phyloP scores from a whole-genome alignment of 2,797 vertebrate species.

The Paratrypauchen microcephalus region DNA sequence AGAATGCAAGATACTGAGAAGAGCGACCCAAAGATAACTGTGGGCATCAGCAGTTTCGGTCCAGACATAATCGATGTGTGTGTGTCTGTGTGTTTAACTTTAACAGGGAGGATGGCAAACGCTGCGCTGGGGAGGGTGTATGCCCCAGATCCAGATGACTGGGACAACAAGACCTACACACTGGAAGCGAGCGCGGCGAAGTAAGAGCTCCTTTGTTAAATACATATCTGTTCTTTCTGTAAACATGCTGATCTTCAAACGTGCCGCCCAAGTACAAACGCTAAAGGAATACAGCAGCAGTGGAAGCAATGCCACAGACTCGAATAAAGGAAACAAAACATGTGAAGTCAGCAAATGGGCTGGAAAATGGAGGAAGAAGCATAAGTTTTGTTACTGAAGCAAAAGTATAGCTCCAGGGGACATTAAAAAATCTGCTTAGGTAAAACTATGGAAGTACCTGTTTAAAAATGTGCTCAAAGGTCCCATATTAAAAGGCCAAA shows the following conservation, averaged over 20 bases:
- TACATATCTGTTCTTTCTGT: conserved; percentile 18
- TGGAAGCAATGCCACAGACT: conserved; percentile 30
- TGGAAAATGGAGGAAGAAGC: background rate
- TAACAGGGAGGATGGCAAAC: conserved; percentile 82
- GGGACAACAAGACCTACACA: conserved; percentile 93
- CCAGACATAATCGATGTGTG: conserved; percentile 56
- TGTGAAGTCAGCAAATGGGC: conserved; percentile 28
- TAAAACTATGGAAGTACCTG: too few species aligned
- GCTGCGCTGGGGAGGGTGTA: conserved; percentile 85
- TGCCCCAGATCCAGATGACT: conserved; percentile 89
- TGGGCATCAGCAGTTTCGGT: conserved; percentile 70
- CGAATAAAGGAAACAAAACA: conserved; percentile 32
- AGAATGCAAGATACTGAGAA: conserved; percentile 74
- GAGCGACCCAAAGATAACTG: conserved; percentile 68
- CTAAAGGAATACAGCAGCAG: conserved; percentile 24
- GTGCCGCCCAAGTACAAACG: conserved; percentile 32
- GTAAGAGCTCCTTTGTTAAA: conserved; percentile 75
- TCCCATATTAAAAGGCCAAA: too few species aligned
- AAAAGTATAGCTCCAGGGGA: too few species aligned
- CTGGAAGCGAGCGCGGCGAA: conserved; percentile 85
- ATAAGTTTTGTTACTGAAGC: too few species aligned
- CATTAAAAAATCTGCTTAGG: too few species aligned
- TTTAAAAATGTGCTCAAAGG: too few species aligned
- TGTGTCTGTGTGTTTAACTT: conserved; percentile 65
- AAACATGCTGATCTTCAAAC: conserved; percentile 49